phyloP scores from a whole-genome alignment of 2,797 vertebrate species.

The Pipistrellus pipistrellus region DNA sequence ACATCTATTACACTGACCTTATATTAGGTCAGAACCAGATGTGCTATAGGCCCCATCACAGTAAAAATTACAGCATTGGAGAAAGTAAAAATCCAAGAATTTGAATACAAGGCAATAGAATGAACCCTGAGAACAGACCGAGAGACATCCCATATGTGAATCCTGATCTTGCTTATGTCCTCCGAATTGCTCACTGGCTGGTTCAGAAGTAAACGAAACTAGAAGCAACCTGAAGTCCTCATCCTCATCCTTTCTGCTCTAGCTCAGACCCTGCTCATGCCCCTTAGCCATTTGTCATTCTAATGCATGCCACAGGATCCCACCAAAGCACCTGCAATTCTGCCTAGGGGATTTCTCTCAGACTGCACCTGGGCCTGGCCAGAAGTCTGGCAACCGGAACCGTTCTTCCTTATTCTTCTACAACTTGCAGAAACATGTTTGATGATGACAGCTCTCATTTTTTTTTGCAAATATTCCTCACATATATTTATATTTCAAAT shows the following conservation, averaged over 20 bases:
- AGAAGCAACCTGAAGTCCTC: background rate
- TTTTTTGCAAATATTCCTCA: background rate
- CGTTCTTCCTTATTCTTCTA: background rate
- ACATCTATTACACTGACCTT: background rate
- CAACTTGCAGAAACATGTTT: background rate
- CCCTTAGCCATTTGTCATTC: background rate
- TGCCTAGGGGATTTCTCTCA: background rate
- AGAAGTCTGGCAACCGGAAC: fast-evolving
- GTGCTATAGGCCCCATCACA: background rate
- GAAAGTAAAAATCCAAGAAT: background rate
- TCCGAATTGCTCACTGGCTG: background rate
- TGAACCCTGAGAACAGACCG: background rate
- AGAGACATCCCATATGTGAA: background rate
- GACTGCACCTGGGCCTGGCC: background rate
- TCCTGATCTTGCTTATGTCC: background rate
- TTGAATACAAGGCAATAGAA: background rate
- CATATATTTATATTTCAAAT: background rate
- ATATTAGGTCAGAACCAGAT: background rate
- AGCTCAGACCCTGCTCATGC: background rate
- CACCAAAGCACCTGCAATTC: background rate
- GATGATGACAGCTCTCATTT: background rate
- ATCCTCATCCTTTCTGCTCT: background rate
- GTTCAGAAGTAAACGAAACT: background rate
- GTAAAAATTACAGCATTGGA: conserved; percentile 29
- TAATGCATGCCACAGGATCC: background rate